phyloP scores from a whole-genome alignment of 2,797 vertebrate species.

The Neosalanx taihuensis region DNA sequence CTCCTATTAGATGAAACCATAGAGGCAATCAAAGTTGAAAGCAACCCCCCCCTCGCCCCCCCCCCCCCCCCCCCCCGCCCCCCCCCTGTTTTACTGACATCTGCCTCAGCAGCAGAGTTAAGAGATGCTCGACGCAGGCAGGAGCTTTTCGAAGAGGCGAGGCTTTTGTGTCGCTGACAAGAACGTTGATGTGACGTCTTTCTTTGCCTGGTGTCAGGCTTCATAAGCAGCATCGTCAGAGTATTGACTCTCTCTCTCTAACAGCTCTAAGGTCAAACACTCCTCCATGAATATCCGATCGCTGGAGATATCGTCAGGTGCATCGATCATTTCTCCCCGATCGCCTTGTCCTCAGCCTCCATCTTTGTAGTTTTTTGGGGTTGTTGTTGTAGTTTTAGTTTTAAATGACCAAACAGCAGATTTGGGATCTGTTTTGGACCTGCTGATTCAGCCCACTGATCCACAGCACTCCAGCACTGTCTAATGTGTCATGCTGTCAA shows the following conservation, averaged over 20 bases:
- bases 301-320: background rate
- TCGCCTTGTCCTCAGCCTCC: background rate
- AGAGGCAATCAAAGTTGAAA: constrained; percentile 39
- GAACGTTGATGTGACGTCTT: constrained; percentile 33
- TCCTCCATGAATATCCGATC: background rate
- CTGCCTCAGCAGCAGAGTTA: constrained; percentile 32
- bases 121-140: constrained; percentile 31
- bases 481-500: constrained; percentile 41
- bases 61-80: too few species aligned
- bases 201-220: constrained; percentile 11
- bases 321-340: background rate
- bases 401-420: constrained; percentile 11
- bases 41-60: constrained; percentile 13
- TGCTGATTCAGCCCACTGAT: constrained; percentile 1
- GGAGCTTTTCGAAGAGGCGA: background rate
- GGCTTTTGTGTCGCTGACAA: background rate
- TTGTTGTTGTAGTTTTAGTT: too few species aligned
- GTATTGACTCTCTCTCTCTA: constrained; percentile 18
- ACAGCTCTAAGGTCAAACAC: background rate
- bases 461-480: constrained; percentile 7
- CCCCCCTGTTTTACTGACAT: constrained; percentile 34
- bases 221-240: constrained; percentile 5
- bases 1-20: constrained; percentile 48
- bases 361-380: background rate
- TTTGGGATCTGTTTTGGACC: background rate